phyloP scores from a whole-genome alignment of 2,888 invertebrate genomes.

The Chrysodeixis includens region DNA sequence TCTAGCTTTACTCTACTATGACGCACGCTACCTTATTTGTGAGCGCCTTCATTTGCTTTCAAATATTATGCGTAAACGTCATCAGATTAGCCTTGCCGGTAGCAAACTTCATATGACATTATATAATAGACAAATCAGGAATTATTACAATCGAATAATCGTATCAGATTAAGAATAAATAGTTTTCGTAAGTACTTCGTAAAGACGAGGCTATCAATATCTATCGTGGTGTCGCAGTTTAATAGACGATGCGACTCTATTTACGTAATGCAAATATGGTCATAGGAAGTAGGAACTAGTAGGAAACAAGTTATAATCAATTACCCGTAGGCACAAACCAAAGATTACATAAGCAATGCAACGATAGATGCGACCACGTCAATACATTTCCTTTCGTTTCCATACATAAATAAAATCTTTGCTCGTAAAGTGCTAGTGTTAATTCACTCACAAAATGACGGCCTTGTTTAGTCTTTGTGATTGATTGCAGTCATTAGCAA shows the following conservation, averaged over 20 bases:
- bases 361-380: constrained; percentile 6
- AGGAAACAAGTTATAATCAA: background rate
- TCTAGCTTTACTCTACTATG: background rate
- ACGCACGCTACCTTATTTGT: constrained; percentile 12
- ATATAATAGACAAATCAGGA: background rate
- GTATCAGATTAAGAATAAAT: too few relatives aligned
- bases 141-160: background rate
- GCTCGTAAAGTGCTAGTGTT: constrained; percentile 45
- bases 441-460: constrained; percentile 61
- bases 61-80: constrained; percentile 22
- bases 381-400: constrained; percentile 15
- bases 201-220: too few relatives aligned
- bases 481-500: constrained; percentile 65
- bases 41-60: constrained; percentile 21
- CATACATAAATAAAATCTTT: constrained; percentile 29
- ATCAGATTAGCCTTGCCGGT: constrained; percentile 10
- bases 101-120: background rate
- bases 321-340: background rate
- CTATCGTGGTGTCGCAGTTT: too few relatives aligned
- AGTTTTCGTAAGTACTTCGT: too few relatives aligned
- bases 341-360: background rate
- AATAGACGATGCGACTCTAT: too few relatives aligned
- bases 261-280: too few relatives aligned
- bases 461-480: constrained; percentile 70
- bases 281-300: too few relatives aligned